A percentile compares a stretch with the other conserved stretches of the same genome.
Conservation (phyloP, 2,888 invertebrate species). For the Lampropteryx suffumata region DNA sequence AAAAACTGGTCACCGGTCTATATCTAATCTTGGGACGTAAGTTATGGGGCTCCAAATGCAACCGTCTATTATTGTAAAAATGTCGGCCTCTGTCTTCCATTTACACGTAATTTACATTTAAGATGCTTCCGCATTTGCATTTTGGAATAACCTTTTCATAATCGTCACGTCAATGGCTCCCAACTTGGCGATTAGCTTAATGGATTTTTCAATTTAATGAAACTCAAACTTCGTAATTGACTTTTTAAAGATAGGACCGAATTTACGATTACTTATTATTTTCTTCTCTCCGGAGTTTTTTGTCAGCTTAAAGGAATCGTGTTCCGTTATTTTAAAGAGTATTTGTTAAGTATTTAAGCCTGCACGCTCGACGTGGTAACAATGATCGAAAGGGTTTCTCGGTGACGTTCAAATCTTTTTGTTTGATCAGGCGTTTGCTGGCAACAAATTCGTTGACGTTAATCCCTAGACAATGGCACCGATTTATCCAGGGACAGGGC, state of each 20-base stretch:
- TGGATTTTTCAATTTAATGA: constrained; percentile 78
- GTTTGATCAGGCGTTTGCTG: constrained; percentile 80
- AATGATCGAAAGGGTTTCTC: constrained; percentile 66
- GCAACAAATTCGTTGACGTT: constrained; percentile 80
- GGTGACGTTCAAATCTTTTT: constrained; percentile 70
- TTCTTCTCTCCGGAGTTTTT: constrained; percentile 34
- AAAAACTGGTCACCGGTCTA: constrained; percentile 46
- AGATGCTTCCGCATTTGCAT: constrained; percentile 74
- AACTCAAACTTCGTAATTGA: constrained; percentile 70
- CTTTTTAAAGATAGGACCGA: constrained; percentile 67
- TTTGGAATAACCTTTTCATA: constrained; percentile 73
- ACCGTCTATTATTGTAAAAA: constrained; percentile 59
- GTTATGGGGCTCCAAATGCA: constrained; percentile 63
- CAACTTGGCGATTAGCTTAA: constrained; percentile 74
- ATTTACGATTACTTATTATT: constrained; percentile 58
- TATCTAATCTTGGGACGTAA: constrained; percentile 69
- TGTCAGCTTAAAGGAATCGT: constrained; percentile 33
- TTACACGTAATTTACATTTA: constrained; percentile 77
- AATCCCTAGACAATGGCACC: constrained; percentile 77
- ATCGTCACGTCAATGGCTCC: constrained; percentile 71
- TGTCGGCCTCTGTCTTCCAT: constrained; percentile 60
- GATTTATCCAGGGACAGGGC: constrained; percentile 62
- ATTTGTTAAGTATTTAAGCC: constrained; percentile 62
- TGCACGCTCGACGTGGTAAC: constrained; percentile 53
- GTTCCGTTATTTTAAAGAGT: constrained; percentile 49